A percentile compares a stretch with the other conserved stretches of the same genome.
These are phyloP conservation scores for Olivierus martensii DNA, from an alignment of 1,140 invertebrate genomes.

Conservation along the genomic window DNA sequence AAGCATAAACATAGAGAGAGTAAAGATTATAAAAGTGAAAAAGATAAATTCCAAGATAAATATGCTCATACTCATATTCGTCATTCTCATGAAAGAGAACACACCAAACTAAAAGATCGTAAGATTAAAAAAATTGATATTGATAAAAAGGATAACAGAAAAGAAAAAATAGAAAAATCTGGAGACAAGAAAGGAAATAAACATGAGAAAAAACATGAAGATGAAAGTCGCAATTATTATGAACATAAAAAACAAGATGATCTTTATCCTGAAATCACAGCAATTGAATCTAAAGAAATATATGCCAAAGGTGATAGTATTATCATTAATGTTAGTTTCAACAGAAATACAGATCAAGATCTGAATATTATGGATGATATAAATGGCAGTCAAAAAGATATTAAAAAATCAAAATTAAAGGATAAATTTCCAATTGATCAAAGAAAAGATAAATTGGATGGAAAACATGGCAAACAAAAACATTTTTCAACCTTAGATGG, in stretches of 20 bases:
- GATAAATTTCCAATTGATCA: too few species aligned
- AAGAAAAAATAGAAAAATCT: constrained; percentile 12
- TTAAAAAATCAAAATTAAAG: too few species aligned
- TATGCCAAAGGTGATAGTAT: constrained; percentile 85
- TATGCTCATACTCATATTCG: constrained; percentile 27
- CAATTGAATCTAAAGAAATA: constrained; percentile 52
- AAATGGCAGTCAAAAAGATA: constrained; percentile 9
- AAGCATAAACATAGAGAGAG: constrained; percentile 17
- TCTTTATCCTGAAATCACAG: constrained; percentile 10
- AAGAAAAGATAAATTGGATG: too few species aligned
- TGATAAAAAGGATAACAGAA: constrained; percentile 12
- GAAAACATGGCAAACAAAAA: too few species aligned
- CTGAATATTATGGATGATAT: constrained; percentile 8
- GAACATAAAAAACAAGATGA: constrained; percentile 7
- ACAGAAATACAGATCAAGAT: constrained; percentile 22
- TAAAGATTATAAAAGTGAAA: constrained; percentile 25
- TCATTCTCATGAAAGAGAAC: neutral
- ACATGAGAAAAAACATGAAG: constrained; percentile 8
- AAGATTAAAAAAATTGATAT: constrained; percentile 7
- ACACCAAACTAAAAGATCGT: neutral
- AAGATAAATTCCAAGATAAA: constrained; percentile 25
- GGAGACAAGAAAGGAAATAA: constrained; percentile 11
- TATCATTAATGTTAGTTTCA: constrained; percentile 78
- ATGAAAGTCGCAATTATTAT: constrained; percentile 2
- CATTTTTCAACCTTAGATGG: too few species aligned